Evolutionary conservation across 2,113 vertebrate species (phyloP).

Genomic region (Hippolais icterina): DNA sequence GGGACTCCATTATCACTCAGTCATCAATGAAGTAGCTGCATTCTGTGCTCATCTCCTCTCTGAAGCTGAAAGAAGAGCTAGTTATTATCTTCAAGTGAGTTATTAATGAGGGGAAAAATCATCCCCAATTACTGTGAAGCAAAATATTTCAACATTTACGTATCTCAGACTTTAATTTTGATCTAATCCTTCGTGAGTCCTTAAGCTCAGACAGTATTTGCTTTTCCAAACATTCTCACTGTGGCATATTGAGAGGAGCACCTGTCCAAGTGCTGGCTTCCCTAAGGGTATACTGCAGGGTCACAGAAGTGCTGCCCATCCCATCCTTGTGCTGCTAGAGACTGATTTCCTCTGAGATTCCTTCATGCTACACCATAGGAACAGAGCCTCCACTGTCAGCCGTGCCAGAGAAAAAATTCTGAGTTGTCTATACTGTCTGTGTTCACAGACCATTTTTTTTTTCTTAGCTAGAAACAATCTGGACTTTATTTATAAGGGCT

Average conservation of each 20-base stretch:
- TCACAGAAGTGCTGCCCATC: background rate
- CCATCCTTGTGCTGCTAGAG: background rate
- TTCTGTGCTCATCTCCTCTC: constrained; percentile 40
- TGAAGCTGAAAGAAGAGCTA: constrained; percentile 50
- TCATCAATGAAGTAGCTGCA: constrained; percentile 24
- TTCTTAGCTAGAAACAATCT: background rate
- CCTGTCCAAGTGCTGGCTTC: background rate
- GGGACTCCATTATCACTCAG: constrained; percentile 18
- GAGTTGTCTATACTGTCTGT: background rate
- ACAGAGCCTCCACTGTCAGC: background rate
- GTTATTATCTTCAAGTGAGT: constrained; percentile 67
- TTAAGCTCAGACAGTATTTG: background rate
- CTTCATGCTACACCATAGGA: background rate
- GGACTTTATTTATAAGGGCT: background rate
- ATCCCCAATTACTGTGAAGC: constrained; percentile 55
- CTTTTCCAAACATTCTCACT: background rate
- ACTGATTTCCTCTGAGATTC: background rate
- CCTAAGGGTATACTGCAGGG: background rate
- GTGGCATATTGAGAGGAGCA: rapidly evolving
- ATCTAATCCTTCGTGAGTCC: background rate
- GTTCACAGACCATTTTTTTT: background rate
- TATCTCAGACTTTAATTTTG: constrained; percentile 47
- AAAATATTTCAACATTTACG: constrained; percentile 64
- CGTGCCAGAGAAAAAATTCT: background rate
- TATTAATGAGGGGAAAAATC: constrained; percentile 63